Base-by-base conservation (phyloP, 2,888 invertebrate genomes). In the Orthosia gothica region DNA sequence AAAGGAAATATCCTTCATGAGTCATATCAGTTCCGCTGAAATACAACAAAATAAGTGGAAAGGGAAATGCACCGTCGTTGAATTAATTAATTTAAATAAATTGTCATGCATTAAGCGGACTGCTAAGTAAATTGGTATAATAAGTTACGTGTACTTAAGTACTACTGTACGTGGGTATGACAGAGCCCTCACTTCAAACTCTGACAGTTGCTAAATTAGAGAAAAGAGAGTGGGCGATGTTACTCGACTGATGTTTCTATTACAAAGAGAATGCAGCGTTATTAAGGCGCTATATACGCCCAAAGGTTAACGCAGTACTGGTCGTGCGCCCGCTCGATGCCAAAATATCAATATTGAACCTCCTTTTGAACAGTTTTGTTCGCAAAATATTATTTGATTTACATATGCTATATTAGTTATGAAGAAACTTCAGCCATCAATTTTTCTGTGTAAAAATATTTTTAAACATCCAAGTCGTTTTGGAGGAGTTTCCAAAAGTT, bases 141-240 rank as follows among this genome's bases (percentile, higher is more conserved):
- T 84, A 82, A 71, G 76, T 82, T 84, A 84, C 61, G 65, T 68
- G 50, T 61, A 75, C 57, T 78, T 76, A 76, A 73, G 69, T 70
- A 74, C 65, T 61, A 74, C 69, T 49, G 57, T 75, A 83, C 74
- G 76, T 83, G 81, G 83, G 86, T 74, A 77, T 71, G 64, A 82
- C 71, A 64, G 72, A 71, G 62, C 40, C 54, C 69, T 81, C 66
- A 71, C 73, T 83, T 20, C 47, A 26, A 73, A 63, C 72, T 84
- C 75, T 89, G 92, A 91, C 92, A 91, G 89, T 88, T 89, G 81
- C 86, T 89, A 91, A 91, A 91, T 90, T 89, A 89, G 82, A 85
- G 87, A 88, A 81, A 79, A 85, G 70, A 57, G 86, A 88, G 92
- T 93, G 92, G 92, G 92, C 88, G 93, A 89, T 83, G 78, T 55